Base-by-base conservation (phyloP, 2,888 invertebrate species). In the Quadroppia sp. region DNA sequence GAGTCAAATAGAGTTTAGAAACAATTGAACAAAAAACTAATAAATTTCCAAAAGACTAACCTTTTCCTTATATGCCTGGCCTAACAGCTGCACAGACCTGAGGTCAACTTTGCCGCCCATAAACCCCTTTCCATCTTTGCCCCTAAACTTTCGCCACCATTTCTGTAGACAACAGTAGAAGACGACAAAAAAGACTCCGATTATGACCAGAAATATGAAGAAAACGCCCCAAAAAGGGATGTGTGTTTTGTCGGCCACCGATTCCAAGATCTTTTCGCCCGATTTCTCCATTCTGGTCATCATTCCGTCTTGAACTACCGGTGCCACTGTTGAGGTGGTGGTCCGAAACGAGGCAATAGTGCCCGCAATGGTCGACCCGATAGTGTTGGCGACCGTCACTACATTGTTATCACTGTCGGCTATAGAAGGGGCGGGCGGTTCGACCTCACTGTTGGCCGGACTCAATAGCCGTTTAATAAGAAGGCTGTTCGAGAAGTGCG, bases 21-120 rank as follows among this genome's bases (percentile, higher is more conserved):
- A n/a, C n/a, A n/a, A n/a, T n/a, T n/a, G n/a, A n/a, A n/a, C n/a
- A n/a, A n/a, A n/a, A n/a, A n/a, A n/a, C n/a, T n/a, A n/a, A n/a
- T n/a, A n/a, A n/a, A n/a, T n/a, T n/a, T n/a, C n/a, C n/a, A n/a
- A n/a, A n/a, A n/a, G n/a, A n/a, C n/a, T n/a, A n/a, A 94, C 96
- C 90, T 96, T 96, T 86, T 97, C 96, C 85, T 97, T 97, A 87
- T 94, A 94, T 76, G 95, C 92, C 80, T 94, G 93, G 81, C 96
- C 95, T 79, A 98, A 87, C 75, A 97, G 87, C 83, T 96, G 95
- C 82, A 79, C 77, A 53, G 76, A 76, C 75, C 77, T 78, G 71
- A 79, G 75, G 72, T 79, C 79, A 23, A 78, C 78, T 74, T 77
- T 78, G n/a, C 78, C 77, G 48, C 76, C 77, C 30, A 75, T 75